phyloP scores from a whole-genome alignment of 2,888 invertebrate genomes.

The Drosophila neutralis region DNA sequence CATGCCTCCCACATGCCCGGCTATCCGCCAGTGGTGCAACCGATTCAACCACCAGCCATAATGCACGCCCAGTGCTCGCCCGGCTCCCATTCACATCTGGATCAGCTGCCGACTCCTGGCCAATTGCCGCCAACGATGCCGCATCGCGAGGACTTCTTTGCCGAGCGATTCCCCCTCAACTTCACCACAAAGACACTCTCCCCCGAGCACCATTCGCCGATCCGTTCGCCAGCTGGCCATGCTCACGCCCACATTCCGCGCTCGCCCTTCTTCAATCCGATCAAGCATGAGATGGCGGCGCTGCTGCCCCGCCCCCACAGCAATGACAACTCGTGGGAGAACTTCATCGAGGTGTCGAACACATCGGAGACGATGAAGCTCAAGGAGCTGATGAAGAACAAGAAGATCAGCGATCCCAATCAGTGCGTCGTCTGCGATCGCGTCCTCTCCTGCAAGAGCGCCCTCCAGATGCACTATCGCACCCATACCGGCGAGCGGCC shows the following conservation, averaged over 20 bases:
- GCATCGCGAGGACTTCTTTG: constrained; percentile 82
- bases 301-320: constrained; percentile 92
- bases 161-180: constrained; percentile 82
- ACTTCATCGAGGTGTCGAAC: constrained; percentile 94
- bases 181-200: constrained; percentile 81
- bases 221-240: constrained; percentile 81
- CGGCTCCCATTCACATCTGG: constrained; percentile 84
- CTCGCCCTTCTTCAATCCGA: constrained; percentile 84
- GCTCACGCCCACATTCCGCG: constrained; percentile 81
- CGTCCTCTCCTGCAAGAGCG: constrained; percentile 98
- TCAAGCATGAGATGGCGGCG: constrained; percentile 84
- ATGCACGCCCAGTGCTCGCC: constrained; percentile 85
- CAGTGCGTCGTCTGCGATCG: constrained; percentile 99
- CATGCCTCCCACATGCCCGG: constrained; percentile 26
- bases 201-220: constrained; percentile 84
- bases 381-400: constrained; percentile 98
- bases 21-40: constrained; percentile 85
- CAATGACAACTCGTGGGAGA: constrained; percentile 98
- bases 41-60: constrained; percentile 80
- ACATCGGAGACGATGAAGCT: constrained; percentile 98
- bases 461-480: constrained; percentile 98
- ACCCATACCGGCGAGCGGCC: constrained; percentile 88
- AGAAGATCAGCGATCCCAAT: constrained; percentile 98
- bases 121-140: constrained; percentile 82
- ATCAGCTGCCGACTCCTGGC: constrained; percentile 82